Evolutionary conservation across 2,113 vertebrate species (phyloP), one percentile per base, ranked within the genome.

Genomic region (Ellobius talpinus): DNA sequence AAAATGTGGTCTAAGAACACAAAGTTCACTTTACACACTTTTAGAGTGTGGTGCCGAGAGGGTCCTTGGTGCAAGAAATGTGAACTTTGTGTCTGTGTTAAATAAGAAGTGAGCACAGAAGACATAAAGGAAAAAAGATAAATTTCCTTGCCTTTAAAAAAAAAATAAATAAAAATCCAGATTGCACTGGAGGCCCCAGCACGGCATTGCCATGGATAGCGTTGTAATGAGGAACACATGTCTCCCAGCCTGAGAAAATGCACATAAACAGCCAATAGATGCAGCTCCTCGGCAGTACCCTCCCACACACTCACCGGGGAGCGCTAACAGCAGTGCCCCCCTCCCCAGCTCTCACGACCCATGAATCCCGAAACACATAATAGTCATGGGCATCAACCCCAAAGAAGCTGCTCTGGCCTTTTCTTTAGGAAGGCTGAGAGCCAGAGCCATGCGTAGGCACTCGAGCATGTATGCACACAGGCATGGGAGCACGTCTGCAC

Each of bases 181-280:
- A 85, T 78, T 91, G 74, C 58, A 68, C 11, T 47, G 33, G 70
- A 84, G 86, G 88, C 63, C 94, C 58, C 55, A 23, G 87, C 90
- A 45, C 0, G 66, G 93, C 39, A 24, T 0, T 5, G n/a, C 85
- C 73, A 39, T 0, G 47, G 96, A 70, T 94, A 61, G 29, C 0
- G 14, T 73, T 10, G 8, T 97, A 97, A 97, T 91, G 92, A 96
- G 82, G 86, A 97, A 82, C 98, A 97, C 58, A 90, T 95, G 90
- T 65, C 73, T 70, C 31, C 3, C 47, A n/a, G 96, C 78, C 96
- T 93, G 94, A 95, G 90, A 96, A 97, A 96, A 92, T 17, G 88
- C 73, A 58, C 78, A 65, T 2, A 70, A 82, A 76, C 36, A 86
- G 82, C 76, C 88, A 33, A 21, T 42, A 33, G 39, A 65, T 12